Evolutionary conservation across 2,888 invertebrate species (phyloP), one percentile per base, ranked within the genome.

Genomic region (Adelognathus sp.): DNA sequence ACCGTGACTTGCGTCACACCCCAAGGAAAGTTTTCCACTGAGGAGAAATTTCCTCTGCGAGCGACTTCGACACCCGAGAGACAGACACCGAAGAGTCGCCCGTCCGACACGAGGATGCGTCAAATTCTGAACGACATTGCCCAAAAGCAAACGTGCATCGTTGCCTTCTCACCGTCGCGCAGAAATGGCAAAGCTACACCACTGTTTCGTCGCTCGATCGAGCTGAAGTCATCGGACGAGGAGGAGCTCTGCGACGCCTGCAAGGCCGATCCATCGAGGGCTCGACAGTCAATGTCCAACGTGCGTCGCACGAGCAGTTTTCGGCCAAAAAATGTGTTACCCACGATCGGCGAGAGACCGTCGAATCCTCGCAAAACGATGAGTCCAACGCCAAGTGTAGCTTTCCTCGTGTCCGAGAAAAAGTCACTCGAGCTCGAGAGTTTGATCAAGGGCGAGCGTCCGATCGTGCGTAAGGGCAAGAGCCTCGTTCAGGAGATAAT

Each of bases 401-500:
- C 63, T n/a, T 85, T 82, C 58, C 61, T 84, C 39, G 52, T 31
- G 1, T 80, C 84, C 0, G 44, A 16, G 9, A 84, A 67, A 9
- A 88, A 87, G 33, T 85, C 88, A 0, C 77, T 79, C 6, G 81
- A 76, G 2, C 70, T 83, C 27, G 84, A 86, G 64, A 78, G 73
- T 0, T 79, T 86, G 9, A 81, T 87, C 0, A 81, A 82, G 27
- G 73, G 3, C 1, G 71, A 74, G 3, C 67, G 79, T 24, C n/a
- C 2, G 1, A 50, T 11, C 11, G 21, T 14, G 5, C 18, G 63
- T 0, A 6, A 44, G 0, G 66, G 69, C 2, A 82, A 66, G 14
- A 80, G 82, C 27, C 29, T 86, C 16, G 80, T 88, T 1, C 79
- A 76, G 11, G 83, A 81, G 0, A 86, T 86, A 5, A 84, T 88